Evolutionary conservation across 2,888 invertebrate genomes (phyloP).

Genomic region (Drosophila neotestacea): DNA sequence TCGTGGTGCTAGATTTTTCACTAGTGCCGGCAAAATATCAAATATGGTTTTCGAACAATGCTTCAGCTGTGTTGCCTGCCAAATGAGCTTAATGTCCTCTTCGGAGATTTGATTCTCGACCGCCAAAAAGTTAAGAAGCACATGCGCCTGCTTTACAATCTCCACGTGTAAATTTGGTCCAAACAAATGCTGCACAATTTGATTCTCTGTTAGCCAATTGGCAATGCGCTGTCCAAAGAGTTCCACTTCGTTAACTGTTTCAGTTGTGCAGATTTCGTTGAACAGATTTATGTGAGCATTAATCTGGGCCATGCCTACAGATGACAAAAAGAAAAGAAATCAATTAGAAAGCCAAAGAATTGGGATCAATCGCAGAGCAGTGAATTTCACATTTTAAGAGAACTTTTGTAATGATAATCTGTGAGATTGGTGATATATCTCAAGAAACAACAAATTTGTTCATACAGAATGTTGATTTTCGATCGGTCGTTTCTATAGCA

Average conservation of each 20-base stretch:
- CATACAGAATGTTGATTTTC: too few species aligned
- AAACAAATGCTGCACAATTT: slow-evolving; percentile 96
- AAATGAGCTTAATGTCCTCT: slow-evolving; percentile 96
- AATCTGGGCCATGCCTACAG: slow-evolving; percentile 92
- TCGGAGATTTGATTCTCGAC: slow-evolving; percentile 95
- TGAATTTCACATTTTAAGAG: too few species aligned
- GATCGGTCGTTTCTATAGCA: too few species aligned
- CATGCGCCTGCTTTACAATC: slow-evolving; percentile 97
- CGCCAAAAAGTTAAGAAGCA: slow-evolving; percentile 95
- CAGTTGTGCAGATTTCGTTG: slow-evolving; percentile 95
- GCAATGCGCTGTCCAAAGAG: slow-evolving; percentile 93
- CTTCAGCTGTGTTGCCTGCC: slow-evolving; percentile 97
- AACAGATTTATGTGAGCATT: slow-evolving; percentile 96
- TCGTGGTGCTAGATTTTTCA: slow-evolving; percentile 94
- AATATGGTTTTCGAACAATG: slow-evolving; percentile 97
- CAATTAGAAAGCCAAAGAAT: neutral
- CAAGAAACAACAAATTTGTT: too few species aligned
- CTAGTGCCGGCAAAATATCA: slow-evolving; percentile 94
- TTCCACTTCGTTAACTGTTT: slow-evolving; percentile 94
- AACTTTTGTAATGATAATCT: too few species aligned
- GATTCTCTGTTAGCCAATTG: slow-evolving; percentile 94
- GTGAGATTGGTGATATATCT: too few species aligned
- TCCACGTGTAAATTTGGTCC: slow-evolving; percentile 99
- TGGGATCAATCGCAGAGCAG: too few species aligned
- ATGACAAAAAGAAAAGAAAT: neutral